phyloP scores from a whole-genome alignment of 2,113 vertebrate species.

The Xiphophorus hellerii region DNA sequence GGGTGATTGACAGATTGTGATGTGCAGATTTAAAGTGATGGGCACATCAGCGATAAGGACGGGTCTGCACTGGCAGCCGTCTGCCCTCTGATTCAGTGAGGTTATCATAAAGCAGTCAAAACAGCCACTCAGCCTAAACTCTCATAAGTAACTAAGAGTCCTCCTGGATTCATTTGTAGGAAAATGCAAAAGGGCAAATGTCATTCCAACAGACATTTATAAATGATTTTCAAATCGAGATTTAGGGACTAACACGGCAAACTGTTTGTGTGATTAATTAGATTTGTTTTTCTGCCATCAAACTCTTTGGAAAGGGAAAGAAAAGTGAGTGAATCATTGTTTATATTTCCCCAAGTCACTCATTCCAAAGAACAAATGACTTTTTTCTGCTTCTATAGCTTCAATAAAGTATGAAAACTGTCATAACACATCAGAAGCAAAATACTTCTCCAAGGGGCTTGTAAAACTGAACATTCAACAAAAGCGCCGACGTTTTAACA shows the following conservation, averaged over 20 bases:
- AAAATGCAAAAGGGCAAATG: neutral
- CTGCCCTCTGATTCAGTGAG: slow-evolving; percentile 27
- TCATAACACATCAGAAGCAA: slow-evolving; percentile 8
- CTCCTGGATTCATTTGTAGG: slow-evolving; percentile 16
- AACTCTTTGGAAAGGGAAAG: neutral
- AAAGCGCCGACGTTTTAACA: slow-evolving; percentile 54
- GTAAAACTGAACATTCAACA: slow-evolving; percentile 49
- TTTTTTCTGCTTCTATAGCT: slow-evolving; percentile 1
- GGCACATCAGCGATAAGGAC: slow-evolving; percentile 48
- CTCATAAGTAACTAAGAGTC: neutral
- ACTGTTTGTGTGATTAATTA: neutral
- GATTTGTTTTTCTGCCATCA: neutral
- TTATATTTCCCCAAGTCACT: neutral
- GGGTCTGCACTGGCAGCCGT: slow-evolving; percentile 21
- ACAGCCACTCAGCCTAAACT: neutral
- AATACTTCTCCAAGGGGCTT: slow-evolving; percentile 9
- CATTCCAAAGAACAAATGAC: neutral
- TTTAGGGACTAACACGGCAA: neutral
- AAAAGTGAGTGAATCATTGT: neutral
- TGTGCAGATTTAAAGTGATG: slow-evolving; percentile 50
- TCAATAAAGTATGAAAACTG: slow-evolving; percentile 33
- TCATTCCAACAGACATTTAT: neutral
- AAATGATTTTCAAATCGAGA: neutral
- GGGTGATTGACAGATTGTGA: slow-evolving; percentile 40
- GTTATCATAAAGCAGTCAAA: slow-evolving; percentile 12